Evolutionary conservation across 2,797 vertebrate species (phyloP), one percentile per base, ranked within the genome.

Genomic region (Scomberomorus guttatus): DNA sequence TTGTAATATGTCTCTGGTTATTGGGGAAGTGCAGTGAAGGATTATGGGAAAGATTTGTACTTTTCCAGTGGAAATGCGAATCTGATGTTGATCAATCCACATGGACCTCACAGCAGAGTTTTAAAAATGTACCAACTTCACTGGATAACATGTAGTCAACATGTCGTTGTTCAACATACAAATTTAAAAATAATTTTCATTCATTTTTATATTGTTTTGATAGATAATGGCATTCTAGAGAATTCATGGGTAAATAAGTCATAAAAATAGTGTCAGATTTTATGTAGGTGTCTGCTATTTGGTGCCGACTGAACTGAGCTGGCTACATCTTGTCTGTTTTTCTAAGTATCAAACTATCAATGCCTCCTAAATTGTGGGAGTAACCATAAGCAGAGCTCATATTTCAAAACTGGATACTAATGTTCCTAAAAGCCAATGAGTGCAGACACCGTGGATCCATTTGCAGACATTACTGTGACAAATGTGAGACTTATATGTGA

Each of bases 41-140:
- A 87, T 89, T 80, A 82, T 81, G 64, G 54, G 74, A 80, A 81
- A 79, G 56, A 69, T 80, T 78, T 58, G 24, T 44, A 76, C 79
- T 76, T 76, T 87, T 87, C 54, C 69, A 83, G 71, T 83, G 83
- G 62, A 91, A 92, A 92, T 91, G 66, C 84, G 70, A 89, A 74
- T 65, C 48, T 72, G 73, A 87, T 83, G 57, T 25, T 84, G 80
- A 87, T 89, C 81, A 77, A 81, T 75, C 83, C 72, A 83, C 82
- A 84, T 84, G 82, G 81, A 86, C 64, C 68, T 85, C 79, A 81
- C 57, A 79, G 77, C 67, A 75, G 76, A 87, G 29, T 50, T 50
- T 39, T 84, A 83, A 77, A 78, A 75, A 74, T 34, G 34, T 20
- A 70, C 62, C 32, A 77, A 61, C 37, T 72, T 79, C 46, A 79